A percentile compares a stretch with the other conserved stretches of the same genome.
Conservation (phyloP, 2,113 vertebrate species). For the Lathamus discolor region DNA sequence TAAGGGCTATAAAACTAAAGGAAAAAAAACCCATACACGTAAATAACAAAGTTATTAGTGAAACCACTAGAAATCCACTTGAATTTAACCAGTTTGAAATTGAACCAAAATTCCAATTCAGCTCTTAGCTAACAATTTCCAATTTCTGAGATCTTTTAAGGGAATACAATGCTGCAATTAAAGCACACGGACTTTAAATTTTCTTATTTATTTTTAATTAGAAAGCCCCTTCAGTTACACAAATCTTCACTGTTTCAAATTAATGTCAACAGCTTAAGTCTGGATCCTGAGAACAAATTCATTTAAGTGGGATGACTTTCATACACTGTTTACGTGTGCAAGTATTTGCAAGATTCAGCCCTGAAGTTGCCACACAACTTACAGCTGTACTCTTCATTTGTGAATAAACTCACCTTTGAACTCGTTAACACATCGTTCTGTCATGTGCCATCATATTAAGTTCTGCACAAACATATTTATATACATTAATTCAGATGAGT, state of each 20-base stretch:
- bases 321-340: background rate
- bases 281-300: conserved; percentile 1
- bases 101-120: background rate
- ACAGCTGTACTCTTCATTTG: background rate
- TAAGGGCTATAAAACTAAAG: background rate
- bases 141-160: background rate
- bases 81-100: background rate
- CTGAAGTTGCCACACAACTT: background rate
- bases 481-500: background rate
- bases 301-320: background rate
- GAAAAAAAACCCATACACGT: fast-evolving
- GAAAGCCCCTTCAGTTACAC: background rate
- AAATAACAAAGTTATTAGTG: background rate
- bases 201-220: conserved; percentile 3
- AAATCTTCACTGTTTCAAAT: background rate
- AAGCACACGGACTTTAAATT: background rate
- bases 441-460: background rate
- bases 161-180: background rate
- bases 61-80: background rate
- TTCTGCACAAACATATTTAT: background rate
- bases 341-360: background rate
- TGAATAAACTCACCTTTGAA: background rate
- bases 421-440: background rate
- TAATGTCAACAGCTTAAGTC: background rate
- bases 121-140: background rate